These are phyloP conservation scores for Trichoplax adhaerens DNA, from an alignment of 37 sponge, comb jelly and placozoan genomes.

Conservation along the genomic window DNA sequence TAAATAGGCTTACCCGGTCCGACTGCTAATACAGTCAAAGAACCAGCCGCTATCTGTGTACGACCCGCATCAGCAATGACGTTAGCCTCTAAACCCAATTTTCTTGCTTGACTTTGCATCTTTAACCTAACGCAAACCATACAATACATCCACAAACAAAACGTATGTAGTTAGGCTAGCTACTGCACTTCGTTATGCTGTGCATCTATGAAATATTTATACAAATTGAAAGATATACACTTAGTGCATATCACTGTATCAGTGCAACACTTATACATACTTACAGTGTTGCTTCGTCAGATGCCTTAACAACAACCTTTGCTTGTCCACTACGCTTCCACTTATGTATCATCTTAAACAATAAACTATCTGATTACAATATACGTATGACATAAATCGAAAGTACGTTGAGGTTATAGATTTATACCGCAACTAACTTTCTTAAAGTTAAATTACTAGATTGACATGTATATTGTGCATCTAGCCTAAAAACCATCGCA, in stretches of 20 bases:
- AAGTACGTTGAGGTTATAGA: neutral
- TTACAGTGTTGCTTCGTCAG: conserved; percentile 53
- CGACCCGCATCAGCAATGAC: conserved; percentile 87
- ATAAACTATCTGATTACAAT: no score
- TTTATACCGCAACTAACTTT: neutral
- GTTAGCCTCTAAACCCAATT: conserved; percentile 41
- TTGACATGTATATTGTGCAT: neutral
- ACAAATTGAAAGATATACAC: neutral
- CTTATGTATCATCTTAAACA: conserved; percentile 23
- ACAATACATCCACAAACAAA: neutral
- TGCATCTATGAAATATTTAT: conserved; percentile 13
- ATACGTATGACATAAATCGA: neutral
- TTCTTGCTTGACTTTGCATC: conserved; percentile 2
- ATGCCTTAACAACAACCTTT: conserved; percentile 77
- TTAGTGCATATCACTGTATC: no score
- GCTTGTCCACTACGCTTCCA: conserved; percentile 67
- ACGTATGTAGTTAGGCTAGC: conserved; percentile 8
- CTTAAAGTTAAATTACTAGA: neutral
- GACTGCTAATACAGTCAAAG: conserved; percentile 76
- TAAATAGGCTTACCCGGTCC: conserved; percentile 60
- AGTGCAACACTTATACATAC: neutral
- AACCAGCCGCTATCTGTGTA: conserved; percentile 96
- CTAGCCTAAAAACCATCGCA: neutral
- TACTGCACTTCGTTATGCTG: conserved; percentile 1
- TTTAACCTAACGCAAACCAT: neutral